Percentiles rank a stretch among this genome's conserved stretches.
These are phyloP conservation scores for Hirtodrosophila duncani DNA, from an alignment of 2,888 invertebrate species.

Conservation along the genomic window DNA sequence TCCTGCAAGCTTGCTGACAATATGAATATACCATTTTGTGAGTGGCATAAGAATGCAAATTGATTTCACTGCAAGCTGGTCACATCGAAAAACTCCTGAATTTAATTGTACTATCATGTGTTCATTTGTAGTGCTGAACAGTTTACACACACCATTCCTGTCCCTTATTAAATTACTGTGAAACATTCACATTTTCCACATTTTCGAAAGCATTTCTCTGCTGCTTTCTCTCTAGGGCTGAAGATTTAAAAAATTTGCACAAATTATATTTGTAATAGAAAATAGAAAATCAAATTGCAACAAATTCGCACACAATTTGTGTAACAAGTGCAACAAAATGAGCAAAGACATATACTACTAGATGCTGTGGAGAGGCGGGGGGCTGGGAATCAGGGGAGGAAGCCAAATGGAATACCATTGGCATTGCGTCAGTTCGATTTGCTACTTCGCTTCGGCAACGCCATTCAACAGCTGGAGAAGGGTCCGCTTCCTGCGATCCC, in stretches of 20 bases:
- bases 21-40: too few relatives aligned
- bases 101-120: too few relatives aligned
- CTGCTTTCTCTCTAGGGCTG: background rate
- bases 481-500: background rate
- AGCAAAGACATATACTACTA: slow-evolving; percentile 21
- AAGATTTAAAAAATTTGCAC: slow-evolving; percentile 36
- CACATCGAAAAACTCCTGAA: too few relatives aligned
- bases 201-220: too few relatives aligned
- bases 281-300: slow-evolving; percentile 67
- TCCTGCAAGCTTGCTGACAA: too few relatives aligned
- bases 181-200: too few relatives aligned
- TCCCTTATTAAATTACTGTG: too few relatives aligned
- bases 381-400: slow-evolving; percentile 8
- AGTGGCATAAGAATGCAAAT: too few relatives aligned
- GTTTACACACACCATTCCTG: too few relatives aligned
- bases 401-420: slow-evolving; percentile 53
- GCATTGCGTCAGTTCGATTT: slow-evolving; percentile 62
- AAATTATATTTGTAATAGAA: slow-evolving; percentile 64
- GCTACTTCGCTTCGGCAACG: slow-evolving; percentile 7
- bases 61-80: too few relatives aligned
- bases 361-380: too few relatives aligned
- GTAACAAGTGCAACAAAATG: slow-evolving; percentile 64
- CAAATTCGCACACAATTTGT: slow-evolving; percentile 69
- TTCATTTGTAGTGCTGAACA: too few relatives aligned
- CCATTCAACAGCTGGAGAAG: background rate